These are phyloP conservation scores for Vicugna pacos DNA, from an alignment of 2,113 vertebrate genomes.

Conservation along the genomic window DNA sequence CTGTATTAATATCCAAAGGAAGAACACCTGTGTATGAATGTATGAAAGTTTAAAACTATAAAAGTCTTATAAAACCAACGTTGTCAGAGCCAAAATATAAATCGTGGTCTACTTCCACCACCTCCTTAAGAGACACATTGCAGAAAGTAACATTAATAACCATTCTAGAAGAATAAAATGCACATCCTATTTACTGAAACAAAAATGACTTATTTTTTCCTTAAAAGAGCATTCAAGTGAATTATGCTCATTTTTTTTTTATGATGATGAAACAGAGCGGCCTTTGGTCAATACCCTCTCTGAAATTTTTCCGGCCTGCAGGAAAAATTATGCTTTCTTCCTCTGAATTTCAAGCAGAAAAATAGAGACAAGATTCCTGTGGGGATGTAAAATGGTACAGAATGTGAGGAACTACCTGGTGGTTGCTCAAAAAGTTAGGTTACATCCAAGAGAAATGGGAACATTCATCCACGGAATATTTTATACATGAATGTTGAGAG, in stretches of 20 bases:
- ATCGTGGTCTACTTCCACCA: rapidly evolving
- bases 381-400: rapidly evolving
- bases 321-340: background rate
- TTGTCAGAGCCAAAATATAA: background rate
- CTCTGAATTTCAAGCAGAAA: background rate
- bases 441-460: background rate
- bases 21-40: background rate
- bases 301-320: background rate
- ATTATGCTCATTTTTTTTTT: constrained; percentile 39
- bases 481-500: rapidly evolving
- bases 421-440: background rate
- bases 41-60: background rate
- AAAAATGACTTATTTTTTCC: background rate
- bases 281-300: background rate
- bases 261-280: background rate
- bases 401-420: background rate
- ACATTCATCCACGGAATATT: background rate
- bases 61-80: background rate
- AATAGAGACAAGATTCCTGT: background rate
- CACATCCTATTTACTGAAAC: background rate
- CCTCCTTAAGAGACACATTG: background rate
- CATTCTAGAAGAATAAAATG: background rate
- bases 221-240: background rate
- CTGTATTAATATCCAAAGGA: background rate
- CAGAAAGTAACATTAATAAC: background rate